Percentiles rank a stretch among this genome's conserved stretches.
These are phyloP conservation scores for Xiphorhynchus elegans DNA, from an alignment of 2,113 vertebrate species.

Conservation along the genomic window DNA sequence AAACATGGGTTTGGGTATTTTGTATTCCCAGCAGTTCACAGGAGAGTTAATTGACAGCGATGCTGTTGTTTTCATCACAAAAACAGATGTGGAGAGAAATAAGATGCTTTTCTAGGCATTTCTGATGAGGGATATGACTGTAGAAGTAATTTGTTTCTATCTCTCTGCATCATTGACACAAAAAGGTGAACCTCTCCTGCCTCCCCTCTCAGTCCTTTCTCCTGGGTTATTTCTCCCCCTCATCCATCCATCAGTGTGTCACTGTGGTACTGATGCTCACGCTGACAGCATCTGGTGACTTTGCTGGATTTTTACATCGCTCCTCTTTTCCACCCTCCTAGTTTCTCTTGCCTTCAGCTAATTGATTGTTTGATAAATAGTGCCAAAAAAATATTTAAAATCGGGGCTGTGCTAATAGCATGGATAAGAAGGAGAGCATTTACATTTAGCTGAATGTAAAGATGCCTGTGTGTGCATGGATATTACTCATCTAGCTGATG, in stretches of 20 bases:
- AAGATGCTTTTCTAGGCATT: background rate
- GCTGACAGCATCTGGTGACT: background rate
- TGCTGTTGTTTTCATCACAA: background rate
- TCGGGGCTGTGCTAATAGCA: no score
- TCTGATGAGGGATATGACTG: background rate
- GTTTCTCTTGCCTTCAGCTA: background rate
- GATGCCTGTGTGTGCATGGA: no score
- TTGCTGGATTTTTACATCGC: background rate
- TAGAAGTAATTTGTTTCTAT: background rate
- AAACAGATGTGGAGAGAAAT: background rate
- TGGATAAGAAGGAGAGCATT: no score
- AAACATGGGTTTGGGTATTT: background rate
- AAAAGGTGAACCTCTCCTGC: background rate
- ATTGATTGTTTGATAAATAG: no score
- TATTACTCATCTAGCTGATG: no score
- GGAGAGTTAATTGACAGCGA: accelerated
- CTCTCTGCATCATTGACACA: accelerated
- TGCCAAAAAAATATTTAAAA: no score
- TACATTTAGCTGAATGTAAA: no score
- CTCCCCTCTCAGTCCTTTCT: background rate
- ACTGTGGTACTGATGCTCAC: background rate
- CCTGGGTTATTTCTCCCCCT: background rate
- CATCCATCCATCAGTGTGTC: no score
- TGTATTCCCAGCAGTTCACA: background rate
- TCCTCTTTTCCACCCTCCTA: background rate